phyloP scores from a whole-genome alignment of 2,797 vertebrate genomes.

The Sebastes diploproa region DNA sequence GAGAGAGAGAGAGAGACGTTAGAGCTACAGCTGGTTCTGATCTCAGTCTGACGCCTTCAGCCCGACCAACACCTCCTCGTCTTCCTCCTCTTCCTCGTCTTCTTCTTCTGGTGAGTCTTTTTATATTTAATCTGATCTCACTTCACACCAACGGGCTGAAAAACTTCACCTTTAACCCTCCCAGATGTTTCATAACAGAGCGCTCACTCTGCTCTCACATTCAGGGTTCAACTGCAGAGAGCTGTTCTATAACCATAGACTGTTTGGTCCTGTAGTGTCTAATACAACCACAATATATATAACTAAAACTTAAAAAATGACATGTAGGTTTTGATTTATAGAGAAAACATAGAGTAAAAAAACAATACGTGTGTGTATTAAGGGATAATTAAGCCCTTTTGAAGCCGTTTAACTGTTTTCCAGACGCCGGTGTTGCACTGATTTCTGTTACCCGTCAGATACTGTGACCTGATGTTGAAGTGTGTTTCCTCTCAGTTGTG shows the following conservation, averaged over 20 bases:
- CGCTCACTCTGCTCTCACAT: neutral
- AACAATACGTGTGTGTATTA: neutral
- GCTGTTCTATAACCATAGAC: too few relatives aligned
- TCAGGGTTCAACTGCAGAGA: neutral
- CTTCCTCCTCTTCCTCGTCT: neutral
- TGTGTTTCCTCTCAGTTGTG: too few relatives aligned
- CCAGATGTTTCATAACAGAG: neutral
- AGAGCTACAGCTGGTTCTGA: neutral
- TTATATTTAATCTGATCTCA: neutral
- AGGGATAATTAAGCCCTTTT: neutral
- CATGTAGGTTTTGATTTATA: neutral
- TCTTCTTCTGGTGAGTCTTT: neutral
- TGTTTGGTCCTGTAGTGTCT: neutral
- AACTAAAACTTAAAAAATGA: too few relatives aligned
- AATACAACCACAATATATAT: too few relatives aligned
- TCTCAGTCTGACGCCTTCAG: neutral
- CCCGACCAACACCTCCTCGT: too few relatives aligned
- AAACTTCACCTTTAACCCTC: neutral
- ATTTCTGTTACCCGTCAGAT: neutral
- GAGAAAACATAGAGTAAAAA: neutral
- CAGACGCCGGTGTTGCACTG: neutral
- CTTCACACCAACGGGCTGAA: neutral
- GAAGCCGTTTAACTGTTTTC: too few relatives aligned
- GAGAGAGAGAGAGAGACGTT: neutral
- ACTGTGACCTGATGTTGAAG: neutral